Conservation (phyloP, 2,888 invertebrate genomes). For the Zhuqinia jingwanae region DNA sequence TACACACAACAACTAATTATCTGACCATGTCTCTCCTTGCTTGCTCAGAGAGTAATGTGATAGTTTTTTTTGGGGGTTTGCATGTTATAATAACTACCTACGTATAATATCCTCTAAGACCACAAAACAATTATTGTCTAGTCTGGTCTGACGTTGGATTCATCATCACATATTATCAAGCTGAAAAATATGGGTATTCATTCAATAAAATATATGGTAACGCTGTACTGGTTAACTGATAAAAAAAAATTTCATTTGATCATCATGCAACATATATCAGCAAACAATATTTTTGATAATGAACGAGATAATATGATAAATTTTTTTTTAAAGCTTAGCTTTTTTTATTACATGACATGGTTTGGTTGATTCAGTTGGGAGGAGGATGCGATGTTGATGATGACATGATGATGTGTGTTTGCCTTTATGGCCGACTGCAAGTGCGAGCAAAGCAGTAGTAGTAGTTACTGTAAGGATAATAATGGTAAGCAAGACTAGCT, state of each 20-base stretch:
- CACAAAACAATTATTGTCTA: too few species aligned
- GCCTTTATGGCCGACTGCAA: too few species aligned
- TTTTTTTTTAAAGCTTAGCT: too few species aligned
- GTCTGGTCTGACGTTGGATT: too few species aligned
- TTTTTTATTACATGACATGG: too few species aligned
- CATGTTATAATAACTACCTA: neutral
- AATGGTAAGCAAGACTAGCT: too few species aligned
- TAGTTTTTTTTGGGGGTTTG: neutral
- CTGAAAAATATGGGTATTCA: neutral
- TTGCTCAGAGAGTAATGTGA: neutral
- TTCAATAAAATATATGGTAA: neutral
- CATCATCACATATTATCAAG: too few species aligned
- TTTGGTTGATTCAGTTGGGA: too few species aligned
- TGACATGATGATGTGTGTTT: too few species aligned
- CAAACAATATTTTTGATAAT: neutral
- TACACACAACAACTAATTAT: neutral
- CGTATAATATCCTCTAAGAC: neutral
- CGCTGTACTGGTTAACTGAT: neutral
- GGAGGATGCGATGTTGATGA: too few species aligned
- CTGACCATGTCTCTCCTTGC: neutral
- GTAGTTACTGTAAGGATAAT: too few species aligned
- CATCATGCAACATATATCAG: neutral
- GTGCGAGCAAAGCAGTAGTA: too few species aligned
- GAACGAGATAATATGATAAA: conserved; percentile 26
- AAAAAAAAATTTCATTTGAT: neutral